phyloP scores from a whole-genome alignment of 1,140 invertebrate genomes.

The Hesperophylax magnus region DNA sequence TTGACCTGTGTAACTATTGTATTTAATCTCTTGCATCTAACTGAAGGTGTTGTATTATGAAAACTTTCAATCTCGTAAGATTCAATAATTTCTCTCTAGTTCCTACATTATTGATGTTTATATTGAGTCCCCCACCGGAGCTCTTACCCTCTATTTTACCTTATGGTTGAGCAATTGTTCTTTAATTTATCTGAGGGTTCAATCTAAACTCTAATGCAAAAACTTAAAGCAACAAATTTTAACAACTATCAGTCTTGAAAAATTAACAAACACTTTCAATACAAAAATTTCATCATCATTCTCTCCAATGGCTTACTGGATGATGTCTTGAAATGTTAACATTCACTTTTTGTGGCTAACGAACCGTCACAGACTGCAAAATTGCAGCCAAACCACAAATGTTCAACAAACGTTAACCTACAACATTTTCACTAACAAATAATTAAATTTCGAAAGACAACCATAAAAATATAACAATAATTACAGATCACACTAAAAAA shows the following conservation, averaged over 20 bases:
- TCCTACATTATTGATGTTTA: background rate
- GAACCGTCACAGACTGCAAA: no score
- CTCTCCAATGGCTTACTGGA: conserved; percentile 44
- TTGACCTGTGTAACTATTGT: background rate
- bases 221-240: conserved; percentile 68
- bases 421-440: no score
- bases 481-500: no score
- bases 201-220: conserved; percentile 55
- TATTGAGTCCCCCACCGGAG: conserved; percentile 2
- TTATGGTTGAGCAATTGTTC: conserved; percentile 56
- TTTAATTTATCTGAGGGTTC: conserved; percentile 54
- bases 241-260: conserved; percentile 73
- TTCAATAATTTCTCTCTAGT: background rate
- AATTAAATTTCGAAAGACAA: no score
- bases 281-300: conserved; percentile 46
- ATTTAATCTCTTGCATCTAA: background rate
- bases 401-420: no score
- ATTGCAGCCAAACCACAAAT: no score
- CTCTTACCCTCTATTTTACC: conserved; percentile 50
- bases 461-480: no score
- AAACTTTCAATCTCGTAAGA: conserved; percentile 3
- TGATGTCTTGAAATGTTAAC: conserved; percentile 7
- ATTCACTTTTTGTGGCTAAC: background rate
- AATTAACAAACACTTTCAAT: conserved; percentile 67
- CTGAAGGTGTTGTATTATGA: background rate